Evolutionary conservation across 1,140 invertebrate genomes (phyloP), one percentile per base, ranked within the genome.

Genomic region (Drosophila elegans): DNA sequence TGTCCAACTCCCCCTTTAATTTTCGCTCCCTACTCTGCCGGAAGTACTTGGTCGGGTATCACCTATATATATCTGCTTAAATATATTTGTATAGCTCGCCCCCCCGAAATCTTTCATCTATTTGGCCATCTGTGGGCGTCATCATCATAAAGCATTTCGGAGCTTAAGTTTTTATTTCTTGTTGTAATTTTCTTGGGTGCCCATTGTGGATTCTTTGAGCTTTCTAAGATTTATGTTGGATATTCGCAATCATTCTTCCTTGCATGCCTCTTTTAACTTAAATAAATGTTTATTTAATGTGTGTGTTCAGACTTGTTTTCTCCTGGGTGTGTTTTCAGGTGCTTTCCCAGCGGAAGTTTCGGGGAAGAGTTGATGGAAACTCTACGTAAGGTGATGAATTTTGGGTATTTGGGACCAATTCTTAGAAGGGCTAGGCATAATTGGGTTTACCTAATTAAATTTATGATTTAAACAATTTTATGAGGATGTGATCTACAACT

Each of bases 171-270:
- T 88, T 76, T 57, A 56, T 54, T 61, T 56, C 54, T 79, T 57
- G 57, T 46, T 79, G 67, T 74, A 75, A 75, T 72, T 81, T 55
- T 51, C 44, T 56, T 52, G 46, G 45, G 69, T 68, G 52, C 71
- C 67, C 63, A 49, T 62, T 74, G 55, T 78, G 63, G 45, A 57
- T 41, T 39, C 29, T 55, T 66, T 80, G 32, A 81, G 60, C 64
- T 61, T 42, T 27, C 27, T 6, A 49, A 83, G 83, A 86, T 86
- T 86, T 86, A 83, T 86, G 83, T 79, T 79, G 67, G 67, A 86
- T 88, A 88, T 86, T 86, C 88, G 84, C 83, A 86, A 86, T 88
- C 75, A 88, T 88, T 88, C 83, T 79, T 88, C 39, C 48, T 36
- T 38, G 45, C 27, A 52, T 56, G 67, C 42, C 67, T 48, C 41